Base-by-base conservation (phyloP, 2,113 vertebrate genomes). In the Platichthys stellatus region DNA sequence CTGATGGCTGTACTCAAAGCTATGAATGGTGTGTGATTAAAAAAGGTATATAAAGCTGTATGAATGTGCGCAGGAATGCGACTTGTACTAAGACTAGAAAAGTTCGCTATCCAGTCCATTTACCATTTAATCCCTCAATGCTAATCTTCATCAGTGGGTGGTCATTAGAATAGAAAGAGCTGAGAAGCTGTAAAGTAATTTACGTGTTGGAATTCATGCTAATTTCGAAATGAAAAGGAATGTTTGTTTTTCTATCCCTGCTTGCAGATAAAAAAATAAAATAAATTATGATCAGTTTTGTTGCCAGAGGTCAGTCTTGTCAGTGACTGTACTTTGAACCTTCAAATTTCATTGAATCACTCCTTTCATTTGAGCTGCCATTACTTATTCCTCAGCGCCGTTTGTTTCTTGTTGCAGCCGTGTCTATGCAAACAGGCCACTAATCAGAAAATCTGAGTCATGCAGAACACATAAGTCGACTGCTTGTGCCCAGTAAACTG, bases 361-460 rank as follows among this genome's bases (percentile, higher is more conserved):
- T 78, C 51, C 51, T 65, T 85, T 85, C 40, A 69, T 77, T 77
- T 3, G 28, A 69, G 64, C 69, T 72, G 58, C 75, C 82, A 71
- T 72, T 69, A 13, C 40, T 57, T 79, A 68, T 78, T 60, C 73
- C 72, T 59, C 21, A 28, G 72, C 21, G 68, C 57, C 68, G 66
- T 85, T 88, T 86, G 78, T 75, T 87, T 86, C 72, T 84, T 80
- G 76, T 90, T 92, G 80, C 47, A 31, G 24, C 79, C 85, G 86
- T 89, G 89, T 91, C 91, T 87, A 87, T 87, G 84, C 80, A 90
- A 92, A 86, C 84, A 85, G 63, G 81, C 61, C 65, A 61, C 85
- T 86, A 90, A 90, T 88, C 81, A 90, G 83, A 91, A 92, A 83
- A 83, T 90, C 80, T 92, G 91, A 93, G 87, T 92, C 93, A 93